Percentiles rank a stretch among this genome's conserved stretches.
Evolutionary conservation across 2,888 invertebrate species (phyloP).

Genomic region (Phorcus lineatus): DNA sequence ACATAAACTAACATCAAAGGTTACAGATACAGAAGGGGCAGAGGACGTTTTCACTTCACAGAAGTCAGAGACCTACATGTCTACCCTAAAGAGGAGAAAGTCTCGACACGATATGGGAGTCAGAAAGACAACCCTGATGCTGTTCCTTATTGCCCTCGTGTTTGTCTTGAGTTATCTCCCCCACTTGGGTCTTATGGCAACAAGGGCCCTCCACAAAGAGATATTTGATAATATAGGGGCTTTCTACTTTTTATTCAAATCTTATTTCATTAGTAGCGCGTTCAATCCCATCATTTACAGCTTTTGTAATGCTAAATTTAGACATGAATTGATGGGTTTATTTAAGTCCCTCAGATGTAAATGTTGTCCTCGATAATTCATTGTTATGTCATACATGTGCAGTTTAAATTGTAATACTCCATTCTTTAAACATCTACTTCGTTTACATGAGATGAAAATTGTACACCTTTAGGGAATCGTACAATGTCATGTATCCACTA

Average conservation of each 20-base stretch:
- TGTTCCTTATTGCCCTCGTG: constrained; percentile 47
- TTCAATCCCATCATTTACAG: constrained; percentile 59
- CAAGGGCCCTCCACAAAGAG: constrained; percentile 33
- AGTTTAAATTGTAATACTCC: too few relatives aligned
- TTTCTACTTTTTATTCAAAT: constrained; percentile 48
- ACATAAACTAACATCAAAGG: too few relatives aligned
- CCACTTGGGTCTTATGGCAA: constrained; percentile 39
- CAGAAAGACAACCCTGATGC: constrained; percentile 47
- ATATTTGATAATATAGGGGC: constrained; percentile 44
- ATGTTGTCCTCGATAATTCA: neutral
- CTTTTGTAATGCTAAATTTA: constrained; percentile 47
- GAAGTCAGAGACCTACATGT: too few relatives aligned
- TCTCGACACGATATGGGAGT: constrained; percentile 15
- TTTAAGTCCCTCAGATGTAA: neutral
- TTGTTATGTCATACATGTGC: too few relatives aligned
- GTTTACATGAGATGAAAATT: too few relatives aligned
- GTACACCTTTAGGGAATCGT: too few relatives aligned
- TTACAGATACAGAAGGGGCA: too few relatives aligned
- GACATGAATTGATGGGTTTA: constrained; percentile 29
- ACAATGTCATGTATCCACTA: too few relatives aligned
- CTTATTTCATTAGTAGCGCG: constrained; percentile 52
- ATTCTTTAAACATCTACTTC: too few relatives aligned
- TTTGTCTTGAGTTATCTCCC: constrained; percentile 49
- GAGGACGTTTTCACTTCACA: too few relatives aligned
- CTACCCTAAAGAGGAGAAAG: too few relatives aligned